Conservation (phyloP, 2,797 vertebrate genomes). For the Thunnus albacares region DNA sequence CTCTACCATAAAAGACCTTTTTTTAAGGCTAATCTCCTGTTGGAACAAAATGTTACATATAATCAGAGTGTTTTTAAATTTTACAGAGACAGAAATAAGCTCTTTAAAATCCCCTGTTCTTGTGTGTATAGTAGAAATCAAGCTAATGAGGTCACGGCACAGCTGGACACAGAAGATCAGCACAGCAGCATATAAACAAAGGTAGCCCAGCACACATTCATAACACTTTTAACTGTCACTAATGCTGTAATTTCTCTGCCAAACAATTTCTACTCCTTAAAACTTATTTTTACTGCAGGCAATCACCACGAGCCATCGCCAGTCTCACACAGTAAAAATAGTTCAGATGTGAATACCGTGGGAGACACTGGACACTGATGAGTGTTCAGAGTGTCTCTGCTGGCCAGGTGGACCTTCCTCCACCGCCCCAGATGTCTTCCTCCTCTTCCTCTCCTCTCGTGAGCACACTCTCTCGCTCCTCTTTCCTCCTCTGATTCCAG, state of each 20-base stretch:
- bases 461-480: slow-evolving; percentile 68
- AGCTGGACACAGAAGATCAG: slow-evolving; percentile 66
- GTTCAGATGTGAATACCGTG: slow-evolving; percentile 61
- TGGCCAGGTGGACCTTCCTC: slow-evolving; percentile 48
- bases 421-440: slow-evolving; percentile 57
- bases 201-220: background rate
- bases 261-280: background rate
- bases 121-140: slow-evolving; percentile 27
- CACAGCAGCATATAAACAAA: slow-evolving; percentile 59
- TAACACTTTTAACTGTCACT: background rate
- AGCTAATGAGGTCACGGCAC: slow-evolving; percentile 75
- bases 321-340: background rate
- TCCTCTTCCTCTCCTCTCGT: slow-evolving; percentile 80
- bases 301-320: background rate
- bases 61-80: slow-evolving; percentile 13
- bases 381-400: slow-evolving; percentile 46
- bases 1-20: background rate
- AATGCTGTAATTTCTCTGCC: background rate
- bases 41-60: slow-evolving; percentile 10
- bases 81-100: slow-evolving; percentile 25
- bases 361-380: slow-evolving; percentile 47
- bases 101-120: background rate
- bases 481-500: slow-evolving; percentile 59
- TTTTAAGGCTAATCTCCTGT: background rate
- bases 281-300: background rate